Conservation (phyloP, 1,140 invertebrate species). For the Uloborus diversus region DNA sequence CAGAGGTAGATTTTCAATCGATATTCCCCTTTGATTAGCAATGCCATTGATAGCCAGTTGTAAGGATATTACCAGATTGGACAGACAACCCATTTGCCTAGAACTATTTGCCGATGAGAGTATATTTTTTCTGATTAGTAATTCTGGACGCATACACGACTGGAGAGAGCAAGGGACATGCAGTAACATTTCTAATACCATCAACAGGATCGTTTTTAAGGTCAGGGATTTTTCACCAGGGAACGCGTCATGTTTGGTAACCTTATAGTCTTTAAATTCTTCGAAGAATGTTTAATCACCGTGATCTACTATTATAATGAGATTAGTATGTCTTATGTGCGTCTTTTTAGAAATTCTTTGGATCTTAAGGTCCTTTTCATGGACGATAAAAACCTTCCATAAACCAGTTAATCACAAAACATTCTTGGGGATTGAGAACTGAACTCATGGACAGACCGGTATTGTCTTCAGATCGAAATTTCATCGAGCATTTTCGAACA, state of each 20-base stretch:
- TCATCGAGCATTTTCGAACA: background rate
- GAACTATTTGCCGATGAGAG: background rate
- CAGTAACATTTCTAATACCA: background rate
- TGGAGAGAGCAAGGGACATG: background rate
- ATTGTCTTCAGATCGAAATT: background rate
- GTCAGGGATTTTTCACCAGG: background rate
- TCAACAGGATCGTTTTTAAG: background rate
- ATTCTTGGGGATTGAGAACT: background rate
- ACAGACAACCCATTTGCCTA: too few relatives aligned
- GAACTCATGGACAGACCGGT: background rate
- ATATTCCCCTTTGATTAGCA: too few relatives aligned
- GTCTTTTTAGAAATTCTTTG: background rate
- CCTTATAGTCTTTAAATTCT: background rate
- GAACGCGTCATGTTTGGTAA: background rate
- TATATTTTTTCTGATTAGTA: background rate
- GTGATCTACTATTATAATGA: background rate
- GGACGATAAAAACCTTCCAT: background rate
- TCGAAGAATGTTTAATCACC: background rate
- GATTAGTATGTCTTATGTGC: background rate
- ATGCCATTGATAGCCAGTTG: too few relatives aligned
- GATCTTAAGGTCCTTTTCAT: background rate
- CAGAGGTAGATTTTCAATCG: too few relatives aligned
- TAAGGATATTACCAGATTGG: too few relatives aligned
- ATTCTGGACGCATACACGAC: background rate
- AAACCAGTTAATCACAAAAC: too few relatives aligned